Conservation (phyloP, 2,113 vertebrate species). For the Pogonocichla stellata region DNA sequence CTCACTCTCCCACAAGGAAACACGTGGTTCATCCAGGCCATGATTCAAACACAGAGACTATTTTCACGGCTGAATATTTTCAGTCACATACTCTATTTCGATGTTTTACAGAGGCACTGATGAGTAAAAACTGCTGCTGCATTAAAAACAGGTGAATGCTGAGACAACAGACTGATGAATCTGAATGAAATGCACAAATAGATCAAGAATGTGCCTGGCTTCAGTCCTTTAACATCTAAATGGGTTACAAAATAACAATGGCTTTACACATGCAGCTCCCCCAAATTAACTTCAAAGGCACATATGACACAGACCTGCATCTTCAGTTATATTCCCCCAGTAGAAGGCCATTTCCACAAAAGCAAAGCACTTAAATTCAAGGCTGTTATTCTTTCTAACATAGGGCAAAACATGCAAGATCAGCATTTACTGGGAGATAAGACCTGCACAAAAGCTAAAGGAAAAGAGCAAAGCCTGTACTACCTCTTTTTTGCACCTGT, state of each 20-base stretch:
- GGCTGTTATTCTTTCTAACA: background rate
- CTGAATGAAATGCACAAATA: background rate
- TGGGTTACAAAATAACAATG: background rate
- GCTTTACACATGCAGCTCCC: background rate
- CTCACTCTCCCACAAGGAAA: background rate
- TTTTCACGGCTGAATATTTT: background rate
- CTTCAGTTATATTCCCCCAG: background rate
- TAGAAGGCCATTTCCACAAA: background rate
- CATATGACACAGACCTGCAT: background rate
- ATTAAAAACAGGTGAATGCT: background rate
- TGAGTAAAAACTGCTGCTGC: background rate
- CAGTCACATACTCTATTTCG: background rate
- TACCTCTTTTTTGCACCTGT: background rate
- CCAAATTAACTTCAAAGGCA: background rate
- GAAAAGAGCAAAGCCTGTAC: background rate
- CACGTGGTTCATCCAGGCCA: background rate
- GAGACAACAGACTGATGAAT: background rate
- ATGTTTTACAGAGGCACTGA: background rate
- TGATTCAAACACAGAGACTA: background rate
- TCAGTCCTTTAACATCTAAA: background rate
- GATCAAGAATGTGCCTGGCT: background rate
- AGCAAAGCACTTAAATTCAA: background rate
- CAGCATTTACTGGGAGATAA: background rate
- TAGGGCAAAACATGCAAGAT: background rate
- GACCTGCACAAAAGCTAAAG: background rate